Conservation (phyloP, 2,113 vertebrate species). For the Vulpes ferrilata region DNA sequence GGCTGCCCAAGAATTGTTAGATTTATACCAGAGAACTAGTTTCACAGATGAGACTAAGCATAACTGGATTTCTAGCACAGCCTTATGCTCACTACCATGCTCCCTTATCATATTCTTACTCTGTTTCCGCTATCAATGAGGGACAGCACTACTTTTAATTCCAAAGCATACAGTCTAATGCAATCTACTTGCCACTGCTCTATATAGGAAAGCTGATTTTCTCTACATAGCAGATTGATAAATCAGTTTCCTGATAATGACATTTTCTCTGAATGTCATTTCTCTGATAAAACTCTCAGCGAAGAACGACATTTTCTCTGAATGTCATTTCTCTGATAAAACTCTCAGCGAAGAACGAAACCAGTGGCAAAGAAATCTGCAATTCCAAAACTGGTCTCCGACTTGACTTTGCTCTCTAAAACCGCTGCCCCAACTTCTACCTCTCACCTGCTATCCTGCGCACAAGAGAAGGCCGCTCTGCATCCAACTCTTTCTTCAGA, state of each 20-base stretch:
- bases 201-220: not conserved
- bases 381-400: not conserved
- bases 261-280: not conserved
- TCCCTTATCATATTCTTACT: not conserved
- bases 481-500: conserved; percentile 94
- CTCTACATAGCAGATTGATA: not conserved
- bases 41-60: not conserved
- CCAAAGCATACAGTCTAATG: not conserved
- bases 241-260: conserved; percentile 49
- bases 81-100: not conserved
- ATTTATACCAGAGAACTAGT: not conserved
- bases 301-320: not conserved
- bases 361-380: not conserved
- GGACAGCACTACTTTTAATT: not conserved
- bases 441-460: conserved; percentile 94
- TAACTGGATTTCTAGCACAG: not conserved
- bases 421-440: not conserved
- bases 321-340: not conserved
- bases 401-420: not conserved
- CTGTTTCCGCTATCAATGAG: not conserved
- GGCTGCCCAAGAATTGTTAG: no score
- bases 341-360: not conserved
- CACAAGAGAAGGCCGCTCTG: conserved; percentile 93
- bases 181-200: not conserved
- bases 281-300: not conserved